These are phyloP conservation scores for Globodera rostochiensis DNA, from an alignment of 1,140 invertebrate genomes.

Conservation along the genomic window DNA sequence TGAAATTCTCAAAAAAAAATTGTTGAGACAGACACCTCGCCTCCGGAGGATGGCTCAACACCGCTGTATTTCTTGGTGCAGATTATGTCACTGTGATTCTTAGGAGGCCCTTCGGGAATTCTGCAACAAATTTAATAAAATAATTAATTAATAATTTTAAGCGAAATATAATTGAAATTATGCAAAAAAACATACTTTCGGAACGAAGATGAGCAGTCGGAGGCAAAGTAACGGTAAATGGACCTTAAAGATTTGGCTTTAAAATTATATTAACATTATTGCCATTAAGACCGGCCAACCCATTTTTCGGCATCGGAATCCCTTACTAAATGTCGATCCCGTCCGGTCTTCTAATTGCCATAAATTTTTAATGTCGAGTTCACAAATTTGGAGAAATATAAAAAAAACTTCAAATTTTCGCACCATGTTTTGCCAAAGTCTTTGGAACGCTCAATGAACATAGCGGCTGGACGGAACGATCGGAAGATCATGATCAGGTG, in stretches of 20 bases:
- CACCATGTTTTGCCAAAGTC: conserved; percentile 85
- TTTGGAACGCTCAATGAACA: conserved; percentile 89
- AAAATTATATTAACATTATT: not conserved
- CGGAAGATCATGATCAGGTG: conserved; percentile 93
- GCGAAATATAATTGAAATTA: not conserved
- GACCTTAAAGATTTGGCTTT: conserved; percentile 53
- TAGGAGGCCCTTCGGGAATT: conserved; percentile 74
- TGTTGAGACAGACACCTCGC: conserved; percentile 73
- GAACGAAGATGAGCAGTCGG: conserved; percentile 82
- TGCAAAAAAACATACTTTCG: conserved; percentile 68
- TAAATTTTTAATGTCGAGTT: not conserved
- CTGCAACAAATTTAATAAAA: conserved; percentile 43
- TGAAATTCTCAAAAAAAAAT: too few relatives aligned
- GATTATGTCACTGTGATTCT: conserved; percentile 81
- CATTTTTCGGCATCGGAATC: too few relatives aligned
- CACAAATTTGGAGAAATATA: not conserved
- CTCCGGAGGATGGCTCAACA: conserved; percentile 83
- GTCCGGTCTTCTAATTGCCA: too few relatives aligned
- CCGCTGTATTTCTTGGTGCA: conserved; percentile 85
- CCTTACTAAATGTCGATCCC: too few relatives aligned
- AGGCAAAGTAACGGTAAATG: conserved; percentile 91
- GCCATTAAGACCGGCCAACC: too few relatives aligned
- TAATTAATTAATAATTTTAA: not conserved
- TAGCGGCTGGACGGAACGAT: conserved; percentile 90
- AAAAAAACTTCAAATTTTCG: not conserved